Percentiles rank a stretch among this genome's conserved stretches.
Conservation (phyloP, 2,888 invertebrate species). For the Tetanocera ferruginea region DNA sequence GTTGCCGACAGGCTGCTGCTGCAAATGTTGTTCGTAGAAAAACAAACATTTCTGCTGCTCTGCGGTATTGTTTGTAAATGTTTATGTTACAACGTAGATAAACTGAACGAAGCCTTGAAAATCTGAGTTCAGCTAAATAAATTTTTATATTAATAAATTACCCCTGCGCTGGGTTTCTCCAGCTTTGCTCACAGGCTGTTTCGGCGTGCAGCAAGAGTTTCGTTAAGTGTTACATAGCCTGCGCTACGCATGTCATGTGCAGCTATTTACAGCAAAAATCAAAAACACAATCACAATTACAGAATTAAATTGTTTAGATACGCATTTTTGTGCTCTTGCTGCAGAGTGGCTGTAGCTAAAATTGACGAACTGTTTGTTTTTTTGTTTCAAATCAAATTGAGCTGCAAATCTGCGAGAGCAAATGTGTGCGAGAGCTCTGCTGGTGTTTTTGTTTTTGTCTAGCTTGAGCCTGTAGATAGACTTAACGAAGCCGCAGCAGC, state of each 20-base stretch:
- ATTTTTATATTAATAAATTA: background rate
- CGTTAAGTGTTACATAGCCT: background rate
- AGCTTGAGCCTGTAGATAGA: background rate
- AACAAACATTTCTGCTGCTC: background rate
- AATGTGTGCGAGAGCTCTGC: too few relatives aligned
- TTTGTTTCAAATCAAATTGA: too few relatives aligned
- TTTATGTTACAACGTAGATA: background rate
- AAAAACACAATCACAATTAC: too few relatives aligned
- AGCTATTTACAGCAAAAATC: background rate
- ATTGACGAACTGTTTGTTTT: background rate
- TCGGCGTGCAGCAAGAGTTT: background rate
- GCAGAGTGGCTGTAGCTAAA: background rate
- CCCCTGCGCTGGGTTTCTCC: background rate
- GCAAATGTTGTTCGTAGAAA: background rate
- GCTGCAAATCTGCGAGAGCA: too few relatives aligned
- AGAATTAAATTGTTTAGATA: background rate
- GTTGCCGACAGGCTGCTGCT: background rate
- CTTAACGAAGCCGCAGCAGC: background rate
- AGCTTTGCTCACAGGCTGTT: background rate
- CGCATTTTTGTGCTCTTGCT: background rate
- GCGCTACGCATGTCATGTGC: conserved; percentile 17
- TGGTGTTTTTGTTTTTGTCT: too few relatives aligned
- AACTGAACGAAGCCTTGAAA: conserved; percentile 13
- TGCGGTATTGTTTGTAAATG: background rate
- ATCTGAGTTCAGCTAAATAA: background rate